A percentile compares a stretch with the other conserved stretches of the same genome.
Evolutionary conservation across 2,113 vertebrate genomes (phyloP).

Genomic region (Typhlomys cinereus): DNA sequence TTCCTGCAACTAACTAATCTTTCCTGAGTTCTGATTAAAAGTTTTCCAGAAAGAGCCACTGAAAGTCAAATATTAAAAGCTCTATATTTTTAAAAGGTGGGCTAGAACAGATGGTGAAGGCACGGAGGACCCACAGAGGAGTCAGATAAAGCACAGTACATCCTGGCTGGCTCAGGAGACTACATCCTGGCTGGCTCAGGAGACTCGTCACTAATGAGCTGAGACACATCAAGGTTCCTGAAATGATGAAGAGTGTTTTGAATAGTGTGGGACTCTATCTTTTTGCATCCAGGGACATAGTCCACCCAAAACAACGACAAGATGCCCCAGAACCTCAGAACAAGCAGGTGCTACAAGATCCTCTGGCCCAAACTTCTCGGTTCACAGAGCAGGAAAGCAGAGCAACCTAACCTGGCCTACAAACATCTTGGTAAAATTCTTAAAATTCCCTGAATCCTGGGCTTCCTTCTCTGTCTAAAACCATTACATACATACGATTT

Average conservation of each 20-base stretch:
- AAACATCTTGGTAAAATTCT: neutral
- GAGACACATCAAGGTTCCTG: too few relatives aligned
- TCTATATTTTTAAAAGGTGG: conserved; percentile 7
- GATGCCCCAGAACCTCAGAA: conserved; percentile 13
- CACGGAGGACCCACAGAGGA: neutral
- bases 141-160: too few relatives aligned
- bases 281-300: neutral
- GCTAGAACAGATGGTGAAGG: neutral
- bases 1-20: neutral
- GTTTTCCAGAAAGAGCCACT: neutral
- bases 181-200: too few relatives aligned
- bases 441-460: neutral
- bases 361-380: neutral
- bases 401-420: neutral
- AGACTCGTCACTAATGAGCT: too few relatives aligned
- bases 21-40: conserved; percentile 37
- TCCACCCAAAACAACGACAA: neutral
- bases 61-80: neutral
- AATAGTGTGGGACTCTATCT: too few relatives aligned
- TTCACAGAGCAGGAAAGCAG: neutral
- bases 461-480: conserved; percentile 26
- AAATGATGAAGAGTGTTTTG: too few relatives aligned
- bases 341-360: neutral
- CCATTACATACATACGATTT: neutral
- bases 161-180: too few relatives aligned